phyloP scores from a whole-genome alignment of 2,888 invertebrate genomes.

The Lasius fuliginosus region DNA sequence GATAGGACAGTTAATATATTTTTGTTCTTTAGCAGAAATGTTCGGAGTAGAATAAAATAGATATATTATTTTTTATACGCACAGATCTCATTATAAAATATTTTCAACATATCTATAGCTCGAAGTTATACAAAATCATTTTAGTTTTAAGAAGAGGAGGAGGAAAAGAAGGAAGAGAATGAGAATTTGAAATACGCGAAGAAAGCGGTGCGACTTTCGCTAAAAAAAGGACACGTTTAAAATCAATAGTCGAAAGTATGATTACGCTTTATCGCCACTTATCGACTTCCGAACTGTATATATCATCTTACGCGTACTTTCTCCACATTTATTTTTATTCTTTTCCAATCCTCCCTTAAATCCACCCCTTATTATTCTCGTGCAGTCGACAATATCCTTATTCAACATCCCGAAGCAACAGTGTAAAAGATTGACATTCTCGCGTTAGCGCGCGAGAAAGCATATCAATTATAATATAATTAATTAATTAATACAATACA shows the following conservation, averaged over 20 bases:
- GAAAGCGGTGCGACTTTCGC: background rate
- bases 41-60: background rate
- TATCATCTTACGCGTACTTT: background rate
- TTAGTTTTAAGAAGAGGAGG: background rate
- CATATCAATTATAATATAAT: background rate
- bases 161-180: background rate
- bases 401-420: background rate
- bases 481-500: background rate
- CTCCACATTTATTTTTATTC: background rate
- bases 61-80: background rate
- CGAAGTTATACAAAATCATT: background rate
- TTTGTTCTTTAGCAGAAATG: background rate
- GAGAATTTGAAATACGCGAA: background rate
- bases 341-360: slow-evolving; percentile 1
- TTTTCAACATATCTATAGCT: slow-evolving; percentile 9
- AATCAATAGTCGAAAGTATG: background rate
- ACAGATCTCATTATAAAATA: slow-evolving; percentile 24
- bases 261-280: slow-evolving; percentile 12
- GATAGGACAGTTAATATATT: slow-evolving; percentile 13
- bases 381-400: background rate
- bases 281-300: background rate
- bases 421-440: background rate
- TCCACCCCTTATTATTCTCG: background rate
- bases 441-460: background rate
- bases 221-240: background rate